These are phyloP conservation scores for Corythaixoides concolor DNA, from an alignment of 2,113 vertebrate species.

Conservation along the genomic window DNA sequence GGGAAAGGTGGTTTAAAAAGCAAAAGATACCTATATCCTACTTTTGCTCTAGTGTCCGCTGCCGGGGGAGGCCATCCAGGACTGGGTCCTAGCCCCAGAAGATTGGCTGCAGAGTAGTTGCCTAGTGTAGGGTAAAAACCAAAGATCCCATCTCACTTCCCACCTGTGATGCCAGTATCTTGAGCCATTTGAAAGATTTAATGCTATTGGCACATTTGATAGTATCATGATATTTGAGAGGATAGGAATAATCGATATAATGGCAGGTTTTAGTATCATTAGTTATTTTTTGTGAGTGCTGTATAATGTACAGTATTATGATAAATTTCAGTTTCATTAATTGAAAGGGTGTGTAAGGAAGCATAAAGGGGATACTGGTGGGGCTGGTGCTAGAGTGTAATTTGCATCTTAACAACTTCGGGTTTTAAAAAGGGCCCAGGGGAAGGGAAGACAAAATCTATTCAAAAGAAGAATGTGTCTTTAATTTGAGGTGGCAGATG, in stretches of 20 bases:
- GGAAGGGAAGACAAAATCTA: not conserved
- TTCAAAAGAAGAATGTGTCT: not conserved
- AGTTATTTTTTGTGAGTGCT: not conserved
- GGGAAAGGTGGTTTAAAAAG: not conserved
- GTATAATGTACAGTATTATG: not conserved
- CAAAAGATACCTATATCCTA: not conserved
- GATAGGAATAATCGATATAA: not conserved
- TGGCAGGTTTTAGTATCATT: not conserved
- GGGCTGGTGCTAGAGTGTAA: not conserved
- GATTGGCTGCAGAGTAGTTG: not conserved
- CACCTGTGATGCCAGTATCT: not conserved
- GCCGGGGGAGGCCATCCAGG: fast-evolving
- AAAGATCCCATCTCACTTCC: not conserved
- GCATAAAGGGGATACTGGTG: not conserved
- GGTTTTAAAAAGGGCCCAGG: not conserved
- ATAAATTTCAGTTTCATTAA: not conserved
- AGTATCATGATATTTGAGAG: not conserved
- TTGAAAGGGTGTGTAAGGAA: not conserved
- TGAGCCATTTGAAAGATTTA: not conserved
- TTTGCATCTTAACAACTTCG: not conserved
- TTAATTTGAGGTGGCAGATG: not conserved
- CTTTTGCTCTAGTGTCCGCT: not conserved
- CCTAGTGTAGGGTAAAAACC: not conserved
- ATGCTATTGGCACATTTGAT: not conserved
- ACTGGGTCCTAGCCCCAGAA: not conserved